Percentiles rank a stretch among this genome's conserved stretches.
Evolutionary conservation across 2,797 vertebrate species (phyloP).

Genomic region (Pipistrellus nathusii): DNA sequence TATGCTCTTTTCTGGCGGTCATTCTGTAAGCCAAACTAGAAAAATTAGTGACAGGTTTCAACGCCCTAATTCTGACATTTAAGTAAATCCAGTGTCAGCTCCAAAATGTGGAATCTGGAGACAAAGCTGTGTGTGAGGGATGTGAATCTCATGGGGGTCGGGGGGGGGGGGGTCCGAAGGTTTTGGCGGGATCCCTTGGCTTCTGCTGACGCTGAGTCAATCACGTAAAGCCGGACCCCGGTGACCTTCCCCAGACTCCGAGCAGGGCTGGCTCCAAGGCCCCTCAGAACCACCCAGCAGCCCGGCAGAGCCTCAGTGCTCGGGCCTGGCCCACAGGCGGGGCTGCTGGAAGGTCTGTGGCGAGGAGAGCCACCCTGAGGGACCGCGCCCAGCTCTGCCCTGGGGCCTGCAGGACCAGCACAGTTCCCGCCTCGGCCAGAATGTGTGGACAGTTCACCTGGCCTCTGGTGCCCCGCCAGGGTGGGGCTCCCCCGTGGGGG

Average conservation of each 20-base stretch:
- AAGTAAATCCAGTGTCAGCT: neutral
- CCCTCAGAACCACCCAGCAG: neutral
- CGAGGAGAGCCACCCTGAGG: neutral
- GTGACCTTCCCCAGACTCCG: neutral
- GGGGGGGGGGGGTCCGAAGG: neutral
- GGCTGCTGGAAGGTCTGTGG: neutral
- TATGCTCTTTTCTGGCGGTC: neutral
- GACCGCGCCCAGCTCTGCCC: rapidly evolving
- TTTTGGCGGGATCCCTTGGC: no score
- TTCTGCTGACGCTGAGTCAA: neutral
- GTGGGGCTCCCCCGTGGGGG: neutral
- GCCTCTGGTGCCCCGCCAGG: neutral
- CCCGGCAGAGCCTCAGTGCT: neutral
- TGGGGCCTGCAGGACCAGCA: neutral
- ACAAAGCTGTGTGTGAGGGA: neutral
- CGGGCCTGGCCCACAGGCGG: rapidly evolving
- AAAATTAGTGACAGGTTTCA: neutral
- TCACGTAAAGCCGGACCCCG: neutral
- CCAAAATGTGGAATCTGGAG: neutral
- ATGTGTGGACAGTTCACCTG: neutral
- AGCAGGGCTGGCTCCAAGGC: neutral
- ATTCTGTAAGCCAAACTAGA: neutral
- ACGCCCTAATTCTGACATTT: neutral
- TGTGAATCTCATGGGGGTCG: neutral
- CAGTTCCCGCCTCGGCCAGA: no score